Evolutionary conservation across 1,140 invertebrate genomes (phyloP), one percentile per base, ranked within the genome.

Genomic region (Megathymus violae): DNA sequence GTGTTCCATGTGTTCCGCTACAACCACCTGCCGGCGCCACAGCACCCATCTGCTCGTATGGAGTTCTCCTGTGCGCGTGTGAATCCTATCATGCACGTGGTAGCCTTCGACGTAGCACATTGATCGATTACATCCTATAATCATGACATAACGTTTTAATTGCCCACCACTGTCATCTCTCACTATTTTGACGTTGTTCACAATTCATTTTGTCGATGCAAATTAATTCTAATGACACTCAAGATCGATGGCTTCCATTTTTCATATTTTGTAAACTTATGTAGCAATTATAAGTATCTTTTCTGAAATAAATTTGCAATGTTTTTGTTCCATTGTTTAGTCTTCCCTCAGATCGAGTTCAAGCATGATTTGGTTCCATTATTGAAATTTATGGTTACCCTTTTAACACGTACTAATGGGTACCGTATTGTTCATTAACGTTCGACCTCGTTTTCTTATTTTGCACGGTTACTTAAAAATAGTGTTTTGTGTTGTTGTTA

Each of bases 1-100:
- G 44, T 93, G 92, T 74, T 91, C 92, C 9, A 62, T 91, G 58
- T 92, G 92, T 75, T 89, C 91, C n/a, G 69, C 85, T 75, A 81
- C 74, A 69, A 80, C 60, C 79, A 70, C 71, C 78, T 89, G 89
- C 78, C 88, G 91, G 48, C 80, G 91, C 19, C 88, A 92, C 80
- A 91, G 83, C 76, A 68, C 77, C 13, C 82, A 85, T 40, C 74
- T 78, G 38, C 50, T 88, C 76, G 85, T 85, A 80, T 72, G 83
- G 50, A 74, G 58, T 22, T 62, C 64, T 47, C 64, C 65, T 59
- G 68, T 76, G 69, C 76, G 72, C 68, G 74, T 76, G 70, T 66
- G 65, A 65, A 59, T 59, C 48, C 68, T 59, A 41, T 59, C 41
- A 56, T 69, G 48, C 70, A 68, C 62, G 59, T 62, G 41, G 34